A percentile compares a stretch with the other conserved stretches of the same genome.
phyloP scores from a whole-genome alignment of 2,888 invertebrate species.

The Atethmia centrago region DNA sequence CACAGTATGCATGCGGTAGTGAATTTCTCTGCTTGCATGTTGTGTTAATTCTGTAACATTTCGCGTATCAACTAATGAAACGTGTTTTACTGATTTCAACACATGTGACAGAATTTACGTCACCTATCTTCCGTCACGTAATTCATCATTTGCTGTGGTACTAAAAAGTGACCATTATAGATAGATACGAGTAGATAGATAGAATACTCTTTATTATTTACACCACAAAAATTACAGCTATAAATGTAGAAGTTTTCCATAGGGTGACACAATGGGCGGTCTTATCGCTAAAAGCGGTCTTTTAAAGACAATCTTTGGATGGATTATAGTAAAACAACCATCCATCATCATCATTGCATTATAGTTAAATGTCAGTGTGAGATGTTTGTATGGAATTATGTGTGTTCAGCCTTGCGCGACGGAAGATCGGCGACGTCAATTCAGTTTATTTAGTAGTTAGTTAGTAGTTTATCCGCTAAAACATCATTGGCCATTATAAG shows the following conservation, averaged over 20 bases:
- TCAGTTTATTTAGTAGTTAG: background rate
- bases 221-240: too few relatives aligned
- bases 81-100: background rate
- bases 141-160: background rate
- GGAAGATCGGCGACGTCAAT: background rate
- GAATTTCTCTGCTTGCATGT: background rate
- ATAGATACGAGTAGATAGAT: too few relatives aligned
- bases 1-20: background rate
- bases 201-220: too few relatives aligned
- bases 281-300: too few relatives aligned
- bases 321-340: too few relatives aligned
- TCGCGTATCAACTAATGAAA: background rate
- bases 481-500: background rate
- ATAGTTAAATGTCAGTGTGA: too few relatives aligned
- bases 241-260: too few relatives aligned
- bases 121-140: background rate
- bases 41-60: background rate
- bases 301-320: too few relatives aligned
- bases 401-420: background rate
- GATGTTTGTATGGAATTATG: background rate
- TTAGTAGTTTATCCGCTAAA: background rate
- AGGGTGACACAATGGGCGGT: too few relatives aligned
- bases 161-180: background rate
- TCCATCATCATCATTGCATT: too few relatives aligned
- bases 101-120: too few relatives aligned